Conservation (phyloP, 2,113 vertebrate genomes). For the Neolamprologus toae region DNA sequence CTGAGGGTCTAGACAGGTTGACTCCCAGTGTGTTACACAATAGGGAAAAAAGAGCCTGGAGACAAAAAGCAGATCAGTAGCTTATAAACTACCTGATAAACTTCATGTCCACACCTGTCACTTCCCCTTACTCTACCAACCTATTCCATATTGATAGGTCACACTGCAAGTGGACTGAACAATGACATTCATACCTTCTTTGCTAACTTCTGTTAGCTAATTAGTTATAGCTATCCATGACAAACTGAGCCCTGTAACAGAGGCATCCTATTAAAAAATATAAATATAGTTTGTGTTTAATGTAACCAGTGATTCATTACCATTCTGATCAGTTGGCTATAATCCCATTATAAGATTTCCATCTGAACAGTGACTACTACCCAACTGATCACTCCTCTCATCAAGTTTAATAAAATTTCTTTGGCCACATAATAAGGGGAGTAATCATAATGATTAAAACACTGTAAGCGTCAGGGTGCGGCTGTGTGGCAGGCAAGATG, state of each 20-base stretch:
- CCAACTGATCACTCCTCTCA: not conserved
- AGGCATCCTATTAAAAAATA: not conserved
- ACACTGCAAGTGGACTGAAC: not conserved
- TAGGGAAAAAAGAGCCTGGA: not conserved
- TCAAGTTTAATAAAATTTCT: not conserved
- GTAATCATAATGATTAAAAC: not conserved
- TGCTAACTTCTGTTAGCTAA: not conserved
- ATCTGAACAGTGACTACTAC: not conserved
- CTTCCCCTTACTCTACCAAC: not conserved
- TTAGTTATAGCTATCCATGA: not conserved
- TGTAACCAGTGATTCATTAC: not conserved
- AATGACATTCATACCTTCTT: not conserved
- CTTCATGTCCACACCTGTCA: not conserved
- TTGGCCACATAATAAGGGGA: not conserved
- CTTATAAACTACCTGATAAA: not conserved
- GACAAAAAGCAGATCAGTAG: not conserved
- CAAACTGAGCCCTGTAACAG: not conserved
- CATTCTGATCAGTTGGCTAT: not conserved
- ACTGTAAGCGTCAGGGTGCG: not conserved
- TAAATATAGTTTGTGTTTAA: not conserved
- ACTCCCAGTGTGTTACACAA: conserved; percentile 23
- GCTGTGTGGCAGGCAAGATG: not conserved
- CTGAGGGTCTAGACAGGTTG: conserved; percentile 45
- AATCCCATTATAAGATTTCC: not conserved
- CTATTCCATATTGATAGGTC: not conserved